phyloP scores from a whole-genome alignment of 2,113 vertebrate species.

The Buteo buteo region DNA sequence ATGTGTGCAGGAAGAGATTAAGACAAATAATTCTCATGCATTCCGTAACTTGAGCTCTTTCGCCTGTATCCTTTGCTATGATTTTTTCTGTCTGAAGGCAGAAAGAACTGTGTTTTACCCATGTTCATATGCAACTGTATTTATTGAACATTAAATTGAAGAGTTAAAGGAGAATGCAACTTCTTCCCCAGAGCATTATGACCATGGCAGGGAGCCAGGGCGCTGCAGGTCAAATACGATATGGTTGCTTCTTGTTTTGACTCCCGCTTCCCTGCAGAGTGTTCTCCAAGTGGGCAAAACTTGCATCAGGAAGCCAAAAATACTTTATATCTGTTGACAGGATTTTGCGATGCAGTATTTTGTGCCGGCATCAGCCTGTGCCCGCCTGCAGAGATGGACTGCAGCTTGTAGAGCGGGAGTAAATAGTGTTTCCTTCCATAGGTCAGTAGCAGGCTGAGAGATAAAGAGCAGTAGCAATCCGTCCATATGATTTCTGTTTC shows the following conservation, averaged over 20 bases:
- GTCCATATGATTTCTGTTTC: neutral
- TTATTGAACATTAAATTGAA: neutral
- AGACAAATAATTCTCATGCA: neutral
- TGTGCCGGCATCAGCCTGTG: neutral
- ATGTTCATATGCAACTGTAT: neutral
- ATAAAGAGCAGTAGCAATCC: neutral
- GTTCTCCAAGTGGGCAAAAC: neutral
- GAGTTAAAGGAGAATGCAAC: neutral
- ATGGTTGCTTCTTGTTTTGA: neutral
- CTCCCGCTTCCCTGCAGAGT: neutral
- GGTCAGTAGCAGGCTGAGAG: neutral
- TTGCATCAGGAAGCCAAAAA: neutral
- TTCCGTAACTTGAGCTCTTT: neutral
- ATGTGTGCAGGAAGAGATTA: constrained; percentile 23
- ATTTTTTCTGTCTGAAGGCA: neutral
- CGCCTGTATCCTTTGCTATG: neutral
- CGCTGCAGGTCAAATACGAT: neutral
- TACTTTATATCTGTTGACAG: neutral
- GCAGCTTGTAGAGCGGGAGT: neutral
- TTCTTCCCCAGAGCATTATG: neutral
- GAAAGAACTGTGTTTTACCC: neutral
- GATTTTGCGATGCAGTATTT: neutral
- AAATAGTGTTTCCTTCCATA: neutral
- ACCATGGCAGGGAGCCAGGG: neutral
- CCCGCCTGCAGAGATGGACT: neutral